Evolutionary conservation across 2,888 invertebrate genomes (phyloP).

Genomic region (Agriotes lineatus): DNA sequence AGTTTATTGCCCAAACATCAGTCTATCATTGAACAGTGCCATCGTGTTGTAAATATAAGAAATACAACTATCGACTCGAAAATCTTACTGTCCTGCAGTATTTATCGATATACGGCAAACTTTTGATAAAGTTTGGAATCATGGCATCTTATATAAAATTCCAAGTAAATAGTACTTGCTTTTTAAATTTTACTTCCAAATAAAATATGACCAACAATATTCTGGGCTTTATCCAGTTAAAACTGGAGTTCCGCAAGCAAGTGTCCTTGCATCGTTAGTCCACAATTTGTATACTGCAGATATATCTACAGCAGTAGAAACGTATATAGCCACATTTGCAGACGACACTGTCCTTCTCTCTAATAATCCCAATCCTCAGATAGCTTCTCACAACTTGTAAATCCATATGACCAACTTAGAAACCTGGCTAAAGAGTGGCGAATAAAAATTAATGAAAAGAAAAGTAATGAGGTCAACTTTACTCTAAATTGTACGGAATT

Average conservation of each 20-base stretch:
- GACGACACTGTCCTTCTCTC: slow-evolving; percentile 45
- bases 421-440: slow-evolving; percentile 41
- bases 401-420: slow-evolving; percentile 36
- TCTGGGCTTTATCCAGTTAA: slow-evolving; percentile 27
- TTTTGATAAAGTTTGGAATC: no score
- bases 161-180: no score
- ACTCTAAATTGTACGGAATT: slow-evolving; percentile 20
- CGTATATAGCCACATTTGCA: slow-evolving; percentile 26
- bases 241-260: slow-evolving; percentile 46
- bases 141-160: no score
- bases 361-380: slow-evolving; percentile 25
- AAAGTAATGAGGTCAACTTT: slow-evolving; percentile 41
- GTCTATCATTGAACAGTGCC: no score
- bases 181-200: no score
- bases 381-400: slow-evolving; percentile 44
- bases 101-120: no score
- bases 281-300: slow-evolving; percentile 42
- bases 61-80: no score
- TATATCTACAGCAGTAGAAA: slow-evolving; percentile 38
- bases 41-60: no score
- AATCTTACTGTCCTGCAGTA: no score
- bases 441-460: slow-evolving; percentile 22
- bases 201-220: background rate
- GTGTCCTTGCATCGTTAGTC: slow-evolving; percentile 44
- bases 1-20: no score